Conservation (phyloP, 2,888 invertebrate genomes). For the Achlya flavicornis region DNA sequence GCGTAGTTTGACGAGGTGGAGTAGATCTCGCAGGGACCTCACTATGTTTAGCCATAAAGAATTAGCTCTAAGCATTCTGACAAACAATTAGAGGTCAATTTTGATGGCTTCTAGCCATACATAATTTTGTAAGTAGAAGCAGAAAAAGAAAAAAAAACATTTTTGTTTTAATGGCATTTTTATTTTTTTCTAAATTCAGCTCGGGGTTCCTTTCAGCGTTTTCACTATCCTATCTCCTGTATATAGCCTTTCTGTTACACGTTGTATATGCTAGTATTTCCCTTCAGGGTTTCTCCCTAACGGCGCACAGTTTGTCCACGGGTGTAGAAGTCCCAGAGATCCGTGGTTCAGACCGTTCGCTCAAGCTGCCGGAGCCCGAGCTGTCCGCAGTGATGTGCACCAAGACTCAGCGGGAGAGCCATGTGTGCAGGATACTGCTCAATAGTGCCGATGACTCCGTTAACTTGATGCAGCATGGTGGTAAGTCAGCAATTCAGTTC, state of each 20-base stretch:
- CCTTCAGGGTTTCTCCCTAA: constrained; percentile 73
- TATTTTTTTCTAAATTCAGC: too few relatives aligned
- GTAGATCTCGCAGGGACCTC: too few relatives aligned
- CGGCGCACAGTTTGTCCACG: constrained; percentile 61
- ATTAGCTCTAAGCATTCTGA: too few relatives aligned
- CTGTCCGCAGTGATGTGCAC: constrained; percentile 82
- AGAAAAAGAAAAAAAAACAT: too few relatives aligned
- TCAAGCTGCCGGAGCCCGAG: constrained; percentile 67
- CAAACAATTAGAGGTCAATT: too few relatives aligned
- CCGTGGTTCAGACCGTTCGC: constrained; percentile 55
- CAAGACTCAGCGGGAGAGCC: constrained; percentile 72
- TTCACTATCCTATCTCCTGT: too few relatives aligned
- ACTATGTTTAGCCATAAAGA: too few relatives aligned
- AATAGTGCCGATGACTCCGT: constrained; percentile 87
- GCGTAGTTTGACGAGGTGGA: too few relatives aligned
- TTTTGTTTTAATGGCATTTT: too few relatives aligned
- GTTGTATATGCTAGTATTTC: neutral
- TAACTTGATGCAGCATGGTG: constrained; percentile 86
- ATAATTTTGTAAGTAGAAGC: too few relatives aligned
- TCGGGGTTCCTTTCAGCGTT: too few relatives aligned
- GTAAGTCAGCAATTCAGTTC: constrained; percentile 39
- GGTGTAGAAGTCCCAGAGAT: constrained; percentile 71
- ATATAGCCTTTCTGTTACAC: constrained; percentile 2
- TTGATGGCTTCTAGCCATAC: too few relatives aligned
- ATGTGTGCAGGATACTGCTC: constrained; percentile 86